A percentile compares a stretch with the other conserved stretches of the same genome.
Evolutionary conservation across 2,797 vertebrate species (phyloP).

Genomic region (Lophura swinhoii): DNA sequence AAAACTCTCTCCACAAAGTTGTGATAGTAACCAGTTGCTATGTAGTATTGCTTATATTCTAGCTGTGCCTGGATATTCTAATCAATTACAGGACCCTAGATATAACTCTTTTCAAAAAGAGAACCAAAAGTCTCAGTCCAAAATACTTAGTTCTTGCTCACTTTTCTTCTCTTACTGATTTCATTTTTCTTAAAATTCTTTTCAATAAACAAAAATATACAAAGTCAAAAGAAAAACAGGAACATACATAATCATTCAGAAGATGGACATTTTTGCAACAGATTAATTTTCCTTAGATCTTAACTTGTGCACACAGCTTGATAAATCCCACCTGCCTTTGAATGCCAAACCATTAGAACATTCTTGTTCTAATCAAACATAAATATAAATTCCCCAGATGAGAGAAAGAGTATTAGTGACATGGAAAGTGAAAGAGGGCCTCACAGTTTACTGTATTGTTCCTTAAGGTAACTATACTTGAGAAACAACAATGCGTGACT

Average conservation of each 20-base stretch:
- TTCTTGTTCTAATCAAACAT: neutral
- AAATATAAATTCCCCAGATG: neutral
- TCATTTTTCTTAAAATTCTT: neutral
- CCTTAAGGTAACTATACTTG: neutral
- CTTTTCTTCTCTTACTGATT: neutral
- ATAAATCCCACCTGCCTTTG: neutral
- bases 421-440: neutral
- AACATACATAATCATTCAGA: neutral
- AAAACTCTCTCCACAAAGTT: neutral
- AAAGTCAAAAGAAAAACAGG: neutral
- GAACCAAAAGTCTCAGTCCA: neutral
- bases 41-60: neutral
- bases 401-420: neutral
- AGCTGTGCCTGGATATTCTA: neutral
- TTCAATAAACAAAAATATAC: neutral
- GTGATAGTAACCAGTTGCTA: neutral
- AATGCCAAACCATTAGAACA: neutral
- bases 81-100: neutral
- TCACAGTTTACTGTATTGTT: neutral
- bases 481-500: neutral
- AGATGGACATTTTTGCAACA: neutral
- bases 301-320: neutral
- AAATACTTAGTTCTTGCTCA: neutral
- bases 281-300: neutral
- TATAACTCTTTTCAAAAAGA: neutral